These are phyloP conservation scores for Strigamia maritima DNA, from an alignment of 2,888 invertebrate species.

Conservation along the genomic window DNA sequence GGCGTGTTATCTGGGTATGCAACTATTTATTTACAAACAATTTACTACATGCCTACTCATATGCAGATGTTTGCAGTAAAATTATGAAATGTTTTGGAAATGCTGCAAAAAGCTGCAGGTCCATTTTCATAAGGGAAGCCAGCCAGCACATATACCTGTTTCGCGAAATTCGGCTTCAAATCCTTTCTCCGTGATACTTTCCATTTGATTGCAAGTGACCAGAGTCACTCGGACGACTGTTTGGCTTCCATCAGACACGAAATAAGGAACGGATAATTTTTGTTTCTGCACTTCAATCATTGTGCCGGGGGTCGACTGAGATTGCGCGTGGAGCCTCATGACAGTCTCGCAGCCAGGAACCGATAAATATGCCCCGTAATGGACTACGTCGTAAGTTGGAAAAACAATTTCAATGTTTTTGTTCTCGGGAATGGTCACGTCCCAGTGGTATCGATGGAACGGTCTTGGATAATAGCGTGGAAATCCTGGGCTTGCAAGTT, in stretches of 20 bases:
- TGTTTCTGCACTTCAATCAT: conserved; percentile 44
- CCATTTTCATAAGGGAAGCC: no score
- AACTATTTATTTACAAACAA: no score
- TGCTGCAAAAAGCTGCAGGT: no score
- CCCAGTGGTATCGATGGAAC: conserved; percentile 46
- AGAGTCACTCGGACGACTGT: conserved; percentile 44
- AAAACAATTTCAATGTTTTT: conserved; percentile 46
- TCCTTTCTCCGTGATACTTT: conserved; percentile 43
- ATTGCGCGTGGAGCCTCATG: conserved; percentile 42
- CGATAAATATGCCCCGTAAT: conserved; percentile 46
- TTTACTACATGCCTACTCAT: no score
- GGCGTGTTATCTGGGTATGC: no score
- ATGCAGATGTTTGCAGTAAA: no score
- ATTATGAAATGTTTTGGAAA: no score
- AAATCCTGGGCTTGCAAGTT: conserved; percentile 45
- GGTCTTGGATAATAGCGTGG: conserved; percentile 45
- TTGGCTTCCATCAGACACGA: conserved; percentile 45
- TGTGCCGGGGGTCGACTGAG: conserved; percentile 37
- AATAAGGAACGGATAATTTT: conserved; percentile 45
- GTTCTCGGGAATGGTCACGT: conserved; percentile 44
- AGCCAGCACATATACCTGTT: conserved; percentile 43
- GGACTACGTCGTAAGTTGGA: conserved; percentile 46
- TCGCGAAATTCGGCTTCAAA: conserved; percentile 45
- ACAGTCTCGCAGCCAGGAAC: conserved; percentile 45
- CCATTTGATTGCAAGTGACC: conserved; percentile 46